A percentile compares a stretch with the other conserved stretches of the same genome.
These are phyloP conservation scores for Okamejei kenojei DNA, from an alignment of 2,797 vertebrate species.

Conservation along the genomic window DNA sequence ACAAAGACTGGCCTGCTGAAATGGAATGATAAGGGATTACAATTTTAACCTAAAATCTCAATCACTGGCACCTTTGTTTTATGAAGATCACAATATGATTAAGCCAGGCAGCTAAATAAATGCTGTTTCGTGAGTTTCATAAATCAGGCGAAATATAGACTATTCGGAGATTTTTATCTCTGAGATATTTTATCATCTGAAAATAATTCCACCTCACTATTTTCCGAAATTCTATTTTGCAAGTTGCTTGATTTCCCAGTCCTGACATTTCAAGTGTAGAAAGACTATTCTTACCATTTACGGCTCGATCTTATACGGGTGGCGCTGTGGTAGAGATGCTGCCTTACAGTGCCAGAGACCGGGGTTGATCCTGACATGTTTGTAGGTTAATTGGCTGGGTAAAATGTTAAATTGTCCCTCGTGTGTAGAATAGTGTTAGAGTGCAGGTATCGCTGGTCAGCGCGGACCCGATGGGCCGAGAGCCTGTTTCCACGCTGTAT, in stretches of 20 bases:
- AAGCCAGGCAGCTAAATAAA: background rate
- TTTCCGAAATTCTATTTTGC: too few species aligned
- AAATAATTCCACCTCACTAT: background rate
- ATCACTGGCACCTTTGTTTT: slow-evolving; percentile 6
- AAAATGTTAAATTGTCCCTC: too few species aligned
- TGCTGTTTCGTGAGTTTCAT: background rate
- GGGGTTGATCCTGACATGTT: too few species aligned
- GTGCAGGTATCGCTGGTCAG: too few species aligned
- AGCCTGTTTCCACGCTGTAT: too few species aligned
- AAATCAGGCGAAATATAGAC: background rate
- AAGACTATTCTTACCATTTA: background rate
- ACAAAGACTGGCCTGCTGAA: background rate
- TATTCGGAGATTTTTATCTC: background rate
- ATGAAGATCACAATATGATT: background rate
- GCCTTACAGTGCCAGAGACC: too few species aligned
- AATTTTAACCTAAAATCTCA: background rate
- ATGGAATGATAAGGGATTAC: background rate
- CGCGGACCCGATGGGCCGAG: too few species aligned
- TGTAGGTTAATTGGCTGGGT: too few species aligned
- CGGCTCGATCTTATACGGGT: too few species aligned
- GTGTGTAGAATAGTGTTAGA: too few species aligned
- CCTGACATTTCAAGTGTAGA: too few species aligned
- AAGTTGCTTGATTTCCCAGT: background rate
- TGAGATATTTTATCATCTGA: background rate
- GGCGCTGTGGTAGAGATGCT: too few species aligned